A percentile compares a stretch with the other conserved stretches of the same genome.
These are phyloP conservation scores for Geopemphigus sp. DNA, from an alignment of 1,140 invertebrate species.

Conservation along the genomic window DNA sequence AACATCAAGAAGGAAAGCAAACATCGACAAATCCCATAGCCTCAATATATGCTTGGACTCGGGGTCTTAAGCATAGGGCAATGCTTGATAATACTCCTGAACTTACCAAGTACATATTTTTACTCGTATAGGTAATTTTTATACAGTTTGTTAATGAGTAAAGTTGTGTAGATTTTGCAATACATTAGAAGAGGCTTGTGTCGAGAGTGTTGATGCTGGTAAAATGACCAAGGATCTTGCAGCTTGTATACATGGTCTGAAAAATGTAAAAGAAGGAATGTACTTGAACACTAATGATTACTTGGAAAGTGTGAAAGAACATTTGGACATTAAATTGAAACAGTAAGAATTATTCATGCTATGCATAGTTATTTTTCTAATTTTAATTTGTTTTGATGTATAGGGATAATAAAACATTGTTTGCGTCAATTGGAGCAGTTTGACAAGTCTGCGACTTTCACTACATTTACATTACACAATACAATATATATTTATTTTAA, in stretches of 20 bases:
- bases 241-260: slow-evolving; percentile 78
- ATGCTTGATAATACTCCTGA: slow-evolving; percentile 76
- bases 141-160: background rate
- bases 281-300: slow-evolving; percentile 84
- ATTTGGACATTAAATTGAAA: slow-evolving; percentile 64
- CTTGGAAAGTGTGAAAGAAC: slow-evolving; percentile 75
- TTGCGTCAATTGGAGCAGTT: slow-evolving; percentile 42
- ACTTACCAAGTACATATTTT: slow-evolving; percentile 59
- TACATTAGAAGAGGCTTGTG: slow-evolving; percentile 69
- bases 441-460: background rate
- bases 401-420: slow-evolving; percentile 41
- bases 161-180: slow-evolving; percentile 54
- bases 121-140: background rate
- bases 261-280: slow-evolving; percentile 74
- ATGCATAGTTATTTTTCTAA: background rate
- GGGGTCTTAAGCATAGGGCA: slow-evolving; percentile 78
- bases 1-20: slow-evolving; percentile 76
- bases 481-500: background rate
- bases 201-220: slow-evolving; percentile 83
- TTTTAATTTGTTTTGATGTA: slow-evolving; percentile 12
- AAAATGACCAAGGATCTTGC: slow-evolving; percentile 90
- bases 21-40: slow-evolving; percentile 90
- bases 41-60: slow-evolving; percentile 89
- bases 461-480: background rate
- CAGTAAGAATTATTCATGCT: slow-evolving; percentile 29